Conservation (phyloP, 2,797 vertebrate genomes). For the Acanthurus leucopareius region DNA sequence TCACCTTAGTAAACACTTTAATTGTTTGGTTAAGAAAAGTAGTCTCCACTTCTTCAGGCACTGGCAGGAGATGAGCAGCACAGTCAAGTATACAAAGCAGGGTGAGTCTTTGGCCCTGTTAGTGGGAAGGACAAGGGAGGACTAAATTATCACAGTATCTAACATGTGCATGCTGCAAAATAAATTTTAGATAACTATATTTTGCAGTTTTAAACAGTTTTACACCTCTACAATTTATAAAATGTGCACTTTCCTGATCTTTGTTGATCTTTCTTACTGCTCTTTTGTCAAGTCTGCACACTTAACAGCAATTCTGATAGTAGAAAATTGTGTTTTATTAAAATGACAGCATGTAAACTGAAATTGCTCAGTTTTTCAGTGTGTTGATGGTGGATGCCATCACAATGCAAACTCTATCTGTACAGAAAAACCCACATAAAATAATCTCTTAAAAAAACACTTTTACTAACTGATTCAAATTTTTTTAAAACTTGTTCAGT, state of each 20-base stretch:
- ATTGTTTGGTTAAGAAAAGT: conserved; percentile 89
- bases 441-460: too few species aligned
- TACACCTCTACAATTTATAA: not conserved
- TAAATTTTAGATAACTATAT: not conserved
- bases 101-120: conserved; percentile 91
- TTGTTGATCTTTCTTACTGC: not conserved
- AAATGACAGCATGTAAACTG: not conserved
- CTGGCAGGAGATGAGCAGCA: conserved; percentile 86
- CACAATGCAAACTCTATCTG: too few species aligned
- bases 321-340: not conserved
- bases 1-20: conserved; percentile 93
- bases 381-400: too few species aligned
- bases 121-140: not conserved
- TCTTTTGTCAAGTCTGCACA: not conserved
- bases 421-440: too few species aligned
- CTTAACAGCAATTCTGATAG: not conserved
- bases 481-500: too few species aligned
- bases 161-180: not conserved
- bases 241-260: too few species aligned
- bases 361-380: too few species aligned
- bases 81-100: conserved; percentile 93
- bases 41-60: conserved; percentile 89
- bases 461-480: not conserved
- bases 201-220: not conserved
- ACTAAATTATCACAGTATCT: too few species aligned